Evolutionary conservation across 2,797 vertebrate species (phyloP).

Genomic region (Silurus aristotelis): DNA sequence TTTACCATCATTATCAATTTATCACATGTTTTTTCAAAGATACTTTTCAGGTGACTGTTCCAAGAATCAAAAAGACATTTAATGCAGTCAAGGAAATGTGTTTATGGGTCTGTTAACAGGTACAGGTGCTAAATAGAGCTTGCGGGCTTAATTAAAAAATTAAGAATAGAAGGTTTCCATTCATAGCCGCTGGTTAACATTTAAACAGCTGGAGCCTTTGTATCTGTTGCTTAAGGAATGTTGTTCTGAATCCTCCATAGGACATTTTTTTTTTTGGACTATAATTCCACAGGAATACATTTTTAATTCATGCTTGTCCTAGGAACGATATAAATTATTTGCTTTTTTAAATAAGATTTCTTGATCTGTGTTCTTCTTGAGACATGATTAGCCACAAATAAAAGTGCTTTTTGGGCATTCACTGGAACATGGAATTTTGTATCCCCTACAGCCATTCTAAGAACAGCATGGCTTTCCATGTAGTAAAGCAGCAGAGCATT

Average conservation of each 20-base stretch:
- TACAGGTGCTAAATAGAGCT: not conserved
- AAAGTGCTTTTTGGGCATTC: not conserved
- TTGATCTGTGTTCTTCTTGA: not conserved
- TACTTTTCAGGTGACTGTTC: not conserved
- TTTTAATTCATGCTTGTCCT: not conserved
- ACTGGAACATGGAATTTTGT: not conserved
- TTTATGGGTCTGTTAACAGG: slow-evolving; percentile 15
- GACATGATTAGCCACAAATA: not conserved
- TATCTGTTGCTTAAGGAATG: not conserved
- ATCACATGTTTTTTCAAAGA: not conserved
- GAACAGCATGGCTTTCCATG: slow-evolving; percentile 3
- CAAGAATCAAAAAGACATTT: not conserved
- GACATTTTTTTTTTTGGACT: not conserved
- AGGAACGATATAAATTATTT: not conserved
- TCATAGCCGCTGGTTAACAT: not conserved
- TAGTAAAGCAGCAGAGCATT: slow-evolving; percentile 16
- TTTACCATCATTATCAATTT: not conserved
- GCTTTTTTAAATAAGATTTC: not conserved
- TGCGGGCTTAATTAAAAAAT: not conserved
- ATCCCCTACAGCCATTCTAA: slow-evolving; percentile 19
- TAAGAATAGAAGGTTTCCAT: not conserved
- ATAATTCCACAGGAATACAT: not conserved
- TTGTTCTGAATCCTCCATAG: not conserved
- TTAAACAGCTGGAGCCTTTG: slow-evolving; percentile 5
- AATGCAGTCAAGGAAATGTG: not conserved